Conservation (phyloP, 2,888 invertebrate genomes). For the Trypoxylon attenuatum region DNA sequence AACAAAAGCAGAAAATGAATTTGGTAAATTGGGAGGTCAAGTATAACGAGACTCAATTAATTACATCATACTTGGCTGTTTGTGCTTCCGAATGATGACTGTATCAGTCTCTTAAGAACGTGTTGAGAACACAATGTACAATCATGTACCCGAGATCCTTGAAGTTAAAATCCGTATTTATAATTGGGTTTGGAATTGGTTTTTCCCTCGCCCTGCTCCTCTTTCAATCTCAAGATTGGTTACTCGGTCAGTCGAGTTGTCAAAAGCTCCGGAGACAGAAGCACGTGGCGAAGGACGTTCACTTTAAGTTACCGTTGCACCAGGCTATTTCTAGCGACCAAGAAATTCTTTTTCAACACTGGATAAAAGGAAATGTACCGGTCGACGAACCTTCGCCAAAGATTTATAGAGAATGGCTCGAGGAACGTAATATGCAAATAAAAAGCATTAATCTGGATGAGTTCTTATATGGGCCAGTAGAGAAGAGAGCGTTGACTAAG, state of each 20-base stretch:
- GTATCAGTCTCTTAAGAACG: neutral
- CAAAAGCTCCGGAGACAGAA: neutral
- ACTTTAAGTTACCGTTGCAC: slow-evolving; percentile 3
- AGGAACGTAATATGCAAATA: slow-evolving; percentile 38
- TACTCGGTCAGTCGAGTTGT: neutral
- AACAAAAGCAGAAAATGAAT: neutral
- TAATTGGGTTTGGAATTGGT: slow-evolving; percentile 48
- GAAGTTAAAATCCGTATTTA: slow-evolving; percentile 25
- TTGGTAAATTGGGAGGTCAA: slow-evolving; percentile 1
- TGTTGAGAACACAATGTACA: neutral
- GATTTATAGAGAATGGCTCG: slow-evolving; percentile 61
- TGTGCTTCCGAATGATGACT: neutral
- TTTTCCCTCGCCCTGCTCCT: slow-evolving; percentile 28
- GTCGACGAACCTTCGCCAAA: neutral
- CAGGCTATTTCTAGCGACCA: neutral
- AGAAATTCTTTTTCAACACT: slow-evolving; percentile 25
- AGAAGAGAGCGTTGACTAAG: neutral
- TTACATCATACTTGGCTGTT: slow-evolving; percentile 15
- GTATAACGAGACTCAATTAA: slow-evolving; percentile 27
- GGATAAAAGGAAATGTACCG: slow-evolving; percentile 5
- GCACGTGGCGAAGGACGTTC: neutral
- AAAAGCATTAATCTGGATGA: slow-evolving; percentile 56
- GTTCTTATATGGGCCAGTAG: slow-evolving; percentile 50
- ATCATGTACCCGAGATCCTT: slow-evolving; percentile 26
- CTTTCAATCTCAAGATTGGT: slow-evolving; percentile 7